Percentiles rank a stretch among this genome's conserved stretches.
Evolutionary conservation across 1,140 invertebrate genomes (phyloP).

Genomic region (Drosophila azteca): DNA sequence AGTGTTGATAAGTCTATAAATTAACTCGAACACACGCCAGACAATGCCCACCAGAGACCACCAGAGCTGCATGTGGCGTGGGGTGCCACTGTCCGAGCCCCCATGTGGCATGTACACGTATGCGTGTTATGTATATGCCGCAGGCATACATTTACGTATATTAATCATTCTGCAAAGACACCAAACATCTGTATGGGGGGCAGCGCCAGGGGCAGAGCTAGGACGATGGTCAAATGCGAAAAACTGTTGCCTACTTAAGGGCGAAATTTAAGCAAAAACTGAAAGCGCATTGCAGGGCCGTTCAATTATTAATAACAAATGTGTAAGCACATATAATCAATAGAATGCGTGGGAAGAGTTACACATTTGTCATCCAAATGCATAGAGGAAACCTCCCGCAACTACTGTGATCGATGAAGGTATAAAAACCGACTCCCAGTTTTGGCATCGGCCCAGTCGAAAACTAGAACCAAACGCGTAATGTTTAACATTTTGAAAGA

Average conservation of each 20-base stretch:
- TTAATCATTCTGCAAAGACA: constrained; percentile 68
- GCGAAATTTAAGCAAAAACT: constrained; percentile 16
- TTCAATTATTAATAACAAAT: too few species aligned
- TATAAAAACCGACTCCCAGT: too few species aligned
- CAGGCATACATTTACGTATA: constrained; percentile 29
- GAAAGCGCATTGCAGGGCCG: constrained; percentile 14
- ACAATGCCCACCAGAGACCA: constrained; percentile 18
- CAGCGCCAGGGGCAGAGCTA: not conserved
- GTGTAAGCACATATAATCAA: constrained; percentile 4
- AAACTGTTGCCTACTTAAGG: constrained; percentile 57
- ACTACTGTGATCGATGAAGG: too few species aligned
- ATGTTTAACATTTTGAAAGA: constrained; percentile 26
- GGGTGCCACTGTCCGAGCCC: not conserved
- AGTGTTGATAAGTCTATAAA: constrained; percentile 83
- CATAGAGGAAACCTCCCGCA: not conserved
- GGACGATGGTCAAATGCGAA: constrained; percentile 22
- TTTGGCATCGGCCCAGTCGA: too few species aligned
- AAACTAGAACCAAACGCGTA: too few species aligned
- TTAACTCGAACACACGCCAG: constrained; percentile 72
- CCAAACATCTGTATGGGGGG: constrained; percentile 33
- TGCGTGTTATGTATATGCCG: constrained; percentile 7
- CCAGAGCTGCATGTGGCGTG: constrained; percentile 2
- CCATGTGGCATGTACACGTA: constrained; percentile 21
- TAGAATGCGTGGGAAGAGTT: constrained; percentile 9
- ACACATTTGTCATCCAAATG: not conserved